Percentiles rank a stretch among this genome's conserved stretches.
Conservation (phyloP, 2,113 vertebrate species). For the Macrotis lagotis region DNA sequence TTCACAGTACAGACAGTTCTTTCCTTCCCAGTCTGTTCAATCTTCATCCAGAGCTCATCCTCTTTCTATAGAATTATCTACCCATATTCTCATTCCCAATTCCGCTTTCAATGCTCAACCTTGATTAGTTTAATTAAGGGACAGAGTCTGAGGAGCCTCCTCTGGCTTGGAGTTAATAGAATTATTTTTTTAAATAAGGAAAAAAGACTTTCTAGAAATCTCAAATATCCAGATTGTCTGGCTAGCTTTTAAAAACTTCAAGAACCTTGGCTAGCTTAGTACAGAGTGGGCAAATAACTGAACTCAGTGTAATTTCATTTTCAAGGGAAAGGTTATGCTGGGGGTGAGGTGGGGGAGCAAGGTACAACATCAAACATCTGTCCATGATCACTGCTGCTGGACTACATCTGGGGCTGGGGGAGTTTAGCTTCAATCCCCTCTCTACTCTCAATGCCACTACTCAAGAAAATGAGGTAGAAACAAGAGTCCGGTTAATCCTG, state of each 20-base stretch:
- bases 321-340: neutral
- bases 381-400: neutral
- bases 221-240: neutral
- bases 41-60: constrained; percentile 30
- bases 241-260: neutral
- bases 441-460: neutral
- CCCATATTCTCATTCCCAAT: neutral
- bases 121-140: neutral
- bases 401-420: neutral
- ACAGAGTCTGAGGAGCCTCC: neutral
- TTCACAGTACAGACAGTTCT: neutral
- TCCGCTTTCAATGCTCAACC: constrained; percentile 8
- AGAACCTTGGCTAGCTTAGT: neutral
- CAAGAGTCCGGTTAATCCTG: constrained; percentile 9
- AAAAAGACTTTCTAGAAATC: neutral
- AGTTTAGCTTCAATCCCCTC: neutral
- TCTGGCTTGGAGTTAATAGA: neutral
- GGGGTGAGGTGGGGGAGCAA: too few relatives aligned
- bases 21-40: neutral
- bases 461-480: neutral
- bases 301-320: neutral
- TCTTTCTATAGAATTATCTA: neutral
- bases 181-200: neutral
- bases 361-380: neutral
- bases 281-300: neutral